Evolutionary conservation across 2,113 vertebrate genomes (phyloP), one percentile per base, ranked within the genome.

Genomic region (Heliornis fulica): DNA sequence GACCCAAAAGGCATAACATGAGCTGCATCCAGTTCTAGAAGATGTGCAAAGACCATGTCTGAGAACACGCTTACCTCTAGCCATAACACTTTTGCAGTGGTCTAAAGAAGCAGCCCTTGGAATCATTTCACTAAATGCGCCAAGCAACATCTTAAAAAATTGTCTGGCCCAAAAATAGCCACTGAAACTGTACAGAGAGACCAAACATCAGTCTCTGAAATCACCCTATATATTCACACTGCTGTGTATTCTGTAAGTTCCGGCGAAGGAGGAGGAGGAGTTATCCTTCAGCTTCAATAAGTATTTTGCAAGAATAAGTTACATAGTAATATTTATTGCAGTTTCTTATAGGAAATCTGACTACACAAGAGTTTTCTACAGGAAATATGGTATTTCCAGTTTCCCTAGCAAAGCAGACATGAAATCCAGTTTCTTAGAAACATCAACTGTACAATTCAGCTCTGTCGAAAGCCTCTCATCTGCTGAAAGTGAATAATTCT

Each of bases 191-290:
- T 38, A 53, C 15, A 8, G 11, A 51, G 20, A 83, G 9, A 76
- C 32, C 11, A 57, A 77, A 70, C 0, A 0, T 1, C 59, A 34
- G 17, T 48, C 15, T 89, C 41, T 59, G 50, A 85, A 76, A 50
- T 34, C 57, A 34, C 28, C 63, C 20, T 19, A 34, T 9, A 10
- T 79, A 45, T 75, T 89, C 84, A 69, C 11, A 56, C 16, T 34
- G 23, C 25, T 48, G 28, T 7, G 9, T 87, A 53, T 69, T 75
- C 64, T 10, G 1, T 22, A 76, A 66, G 26, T 81, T 82, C 29
- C 14, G 54, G 36, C 13, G 85, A 72, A 56, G 46, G 70, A 50
- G 3, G 5, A n/a, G 22, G 15, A 84, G 21, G 17, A 46, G 23
- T 50, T 74, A 83, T 9, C 11, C 7, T 90, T 80, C 16, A 50